Evolutionary conservation across 2,888 invertebrate genomes (phyloP).

Genomic region (Lottia gigantea): DNA sequence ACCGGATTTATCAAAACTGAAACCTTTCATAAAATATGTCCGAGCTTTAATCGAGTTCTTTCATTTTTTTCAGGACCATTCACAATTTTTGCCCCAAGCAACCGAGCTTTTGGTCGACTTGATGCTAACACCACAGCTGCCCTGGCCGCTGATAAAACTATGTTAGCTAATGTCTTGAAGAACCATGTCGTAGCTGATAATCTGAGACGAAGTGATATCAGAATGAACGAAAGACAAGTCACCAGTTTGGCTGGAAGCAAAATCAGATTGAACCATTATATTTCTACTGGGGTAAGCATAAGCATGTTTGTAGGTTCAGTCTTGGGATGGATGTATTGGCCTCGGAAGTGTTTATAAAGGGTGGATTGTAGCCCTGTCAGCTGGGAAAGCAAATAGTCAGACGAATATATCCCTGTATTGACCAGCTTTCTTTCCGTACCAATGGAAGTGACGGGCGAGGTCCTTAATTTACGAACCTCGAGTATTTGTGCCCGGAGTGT

Average conservation of each 20-base stretch:
- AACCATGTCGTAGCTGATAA: constrained; percentile 44
- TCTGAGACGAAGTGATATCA: constrained; percentile 29
- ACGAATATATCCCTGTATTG: no score
- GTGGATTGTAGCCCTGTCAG: no score
- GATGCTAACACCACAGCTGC: constrained; percentile 7
- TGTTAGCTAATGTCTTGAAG: constrained; percentile 36
- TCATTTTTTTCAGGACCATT: constrained; percentile 18
- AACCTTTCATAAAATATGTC: no score
- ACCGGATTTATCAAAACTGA: no score
- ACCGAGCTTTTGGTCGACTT: constrained; percentile 9
- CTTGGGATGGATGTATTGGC: background rate
- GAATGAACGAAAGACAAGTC: constrained; percentile 40
- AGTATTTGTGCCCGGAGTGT: no score
- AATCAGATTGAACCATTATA: constrained; percentile 44
- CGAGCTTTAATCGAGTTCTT: no score
- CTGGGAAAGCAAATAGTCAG: no score
- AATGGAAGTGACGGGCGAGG: no score
- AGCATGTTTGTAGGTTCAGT: no score
- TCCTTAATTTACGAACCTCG: no score
- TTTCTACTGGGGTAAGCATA: constrained; percentile 25
- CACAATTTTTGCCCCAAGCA: constrained; percentile 23
- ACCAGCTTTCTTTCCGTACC: no score
- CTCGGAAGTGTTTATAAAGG: background rate
- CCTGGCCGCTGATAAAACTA: constrained; percentile 24
- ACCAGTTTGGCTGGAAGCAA: constrained; percentile 31